Evolutionary conservation across 92 coral and sea anemone genomes (phyloP).

Genomic region (Umimayanthus chanpuru): DNA sequence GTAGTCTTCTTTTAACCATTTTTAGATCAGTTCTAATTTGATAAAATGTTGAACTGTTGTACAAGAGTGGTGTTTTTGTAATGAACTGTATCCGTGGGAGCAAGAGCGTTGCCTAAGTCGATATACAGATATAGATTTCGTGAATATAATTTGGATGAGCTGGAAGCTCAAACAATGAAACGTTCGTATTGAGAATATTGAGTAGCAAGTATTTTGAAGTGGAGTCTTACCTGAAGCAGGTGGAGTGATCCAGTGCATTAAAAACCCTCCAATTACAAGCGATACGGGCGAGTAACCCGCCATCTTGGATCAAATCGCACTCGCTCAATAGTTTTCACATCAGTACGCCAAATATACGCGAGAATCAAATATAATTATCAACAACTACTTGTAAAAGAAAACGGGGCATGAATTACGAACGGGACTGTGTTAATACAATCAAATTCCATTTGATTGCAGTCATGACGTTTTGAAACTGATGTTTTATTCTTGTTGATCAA

Average conservation of each 20-base stretch:
- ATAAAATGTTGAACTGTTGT: neutral
- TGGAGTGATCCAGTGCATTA: neutral
- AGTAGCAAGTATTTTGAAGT: neutral
- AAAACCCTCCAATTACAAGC: neutral
- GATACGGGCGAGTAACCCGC: neutral
- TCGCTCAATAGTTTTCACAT: neutral
- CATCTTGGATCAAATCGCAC: neutral
- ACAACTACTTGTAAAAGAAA: neutral
- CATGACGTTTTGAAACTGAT: neutral
- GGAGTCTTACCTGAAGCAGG: constrained; percentile 9
- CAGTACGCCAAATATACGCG: neutral
- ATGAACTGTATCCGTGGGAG: too few species aligned
- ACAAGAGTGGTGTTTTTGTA: too few species aligned
- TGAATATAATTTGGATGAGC: neutral
- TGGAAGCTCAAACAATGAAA: neutral
- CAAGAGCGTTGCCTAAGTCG: too few species aligned
- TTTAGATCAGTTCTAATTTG: neutral
- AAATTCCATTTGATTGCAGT: neutral
- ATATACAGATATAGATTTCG: too few species aligned
- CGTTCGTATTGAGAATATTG: neutral
- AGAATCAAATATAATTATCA: neutral
- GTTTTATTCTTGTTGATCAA: constrained; percentile 1
- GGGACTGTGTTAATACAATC: neutral
- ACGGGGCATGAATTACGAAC: neutral
- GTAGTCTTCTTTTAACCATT: neutral